A percentile compares a stretch with the other conserved stretches of the same genome.
phyloP scores from a whole-genome alignment of 2,888 invertebrate species.

The Gnatocerus cornutus region DNA sequence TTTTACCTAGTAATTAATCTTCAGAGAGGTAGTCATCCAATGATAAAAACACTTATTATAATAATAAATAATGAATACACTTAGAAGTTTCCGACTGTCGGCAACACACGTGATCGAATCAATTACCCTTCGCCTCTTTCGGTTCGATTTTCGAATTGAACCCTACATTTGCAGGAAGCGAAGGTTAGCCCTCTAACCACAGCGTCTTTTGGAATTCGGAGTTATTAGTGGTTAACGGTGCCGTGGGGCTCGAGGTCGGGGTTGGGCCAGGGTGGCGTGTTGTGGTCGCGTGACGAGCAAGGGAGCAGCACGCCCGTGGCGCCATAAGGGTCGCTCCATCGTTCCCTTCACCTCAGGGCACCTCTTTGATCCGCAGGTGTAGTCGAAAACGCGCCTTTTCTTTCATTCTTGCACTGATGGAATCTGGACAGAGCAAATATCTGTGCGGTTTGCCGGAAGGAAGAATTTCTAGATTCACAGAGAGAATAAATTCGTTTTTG shows the following conservation, averaged over 20 bases:
- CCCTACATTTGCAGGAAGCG: slow-evolving; percentile 19
- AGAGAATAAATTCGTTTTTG: too few relatives aligned
- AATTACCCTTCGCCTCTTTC: background rate
- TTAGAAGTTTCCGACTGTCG: too few relatives aligned
- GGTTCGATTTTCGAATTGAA: slow-evolving; percentile 2
- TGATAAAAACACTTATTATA: too few relatives aligned
- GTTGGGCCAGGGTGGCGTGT: slow-evolving; percentile 54
- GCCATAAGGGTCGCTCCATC: slow-evolving; percentile 56
- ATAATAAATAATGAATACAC: too few relatives aligned
- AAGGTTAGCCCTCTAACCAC: slow-evolving; percentile 27
- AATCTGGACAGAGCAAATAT: slow-evolving; percentile 50
- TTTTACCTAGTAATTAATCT: too few relatives aligned
- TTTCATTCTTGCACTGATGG: slow-evolving; percentile 9
- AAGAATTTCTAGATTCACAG: too few relatives aligned
- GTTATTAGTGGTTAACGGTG: slow-evolving; percentile 49
- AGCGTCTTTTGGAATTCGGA: slow-evolving; percentile 33
- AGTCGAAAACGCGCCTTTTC: slow-evolving; percentile 26
- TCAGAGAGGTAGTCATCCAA: too few relatives aligned
- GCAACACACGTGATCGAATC: background rate
- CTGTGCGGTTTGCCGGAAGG: slow-evolving; percentile 51
- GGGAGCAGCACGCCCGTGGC: slow-evolving; percentile 62
- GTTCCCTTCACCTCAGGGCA: slow-evolving; percentile 21
- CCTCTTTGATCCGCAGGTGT: slow-evolving; percentile 33
- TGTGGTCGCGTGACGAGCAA: slow-evolving; percentile 60
- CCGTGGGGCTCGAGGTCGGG: slow-evolving; percentile 48